Base-by-base conservation (phyloP, 2,113 vertebrate species). In the Macrotus californicus region DNA sequence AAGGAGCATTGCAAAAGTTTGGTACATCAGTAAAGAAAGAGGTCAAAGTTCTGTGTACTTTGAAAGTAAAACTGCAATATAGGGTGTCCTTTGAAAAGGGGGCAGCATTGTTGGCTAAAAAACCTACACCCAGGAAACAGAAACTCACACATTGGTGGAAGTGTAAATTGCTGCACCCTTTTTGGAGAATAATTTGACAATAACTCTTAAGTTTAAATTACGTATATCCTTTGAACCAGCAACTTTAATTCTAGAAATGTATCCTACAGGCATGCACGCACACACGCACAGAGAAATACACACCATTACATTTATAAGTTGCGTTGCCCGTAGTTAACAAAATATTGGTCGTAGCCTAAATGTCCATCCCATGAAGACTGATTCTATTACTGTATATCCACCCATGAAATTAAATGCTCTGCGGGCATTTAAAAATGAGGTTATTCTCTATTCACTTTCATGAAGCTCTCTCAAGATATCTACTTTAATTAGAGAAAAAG, bases 31-130 rank as follows among this genome's bases (percentile, higher is more conserved):
- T 89, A 3, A 72, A 96, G 91, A 96, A 69, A 80, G 88, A 92
- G 97, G 93, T 97, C 97, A 96, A 75, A 96, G 96, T 95, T 85
- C 83, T 97, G 89, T 96, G 95, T 96, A 29, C 93, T 96, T 84
- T 67, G 86, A 31, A 96, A 97, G 77, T 67, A 93, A 73, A 93
- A 93, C 88, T 97, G 64, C 88, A 34, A 1, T 94, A 84, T 80
- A 2, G 0, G 0, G 70, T 6, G 50, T 84, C 61, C 59, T 85
- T 87, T 52, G 12, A 24, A 69, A 72, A 39, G 9, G 26, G 14
- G 46, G 14, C 41, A 24, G 31, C 34, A 50, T 50, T 8, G 9
- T 52, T 87, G 31, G n/a, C 85, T 31, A 31, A 82, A 95, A 90
- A 64, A 54, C 2, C 31, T 34, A 90, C 22, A 66, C 67, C 66